These are phyloP conservation scores for Phacellophora camtschatica DNA, from an alignment of 30 jellyfish, hydroid and myxozoan genomes.

Conservation along the genomic window DNA sequence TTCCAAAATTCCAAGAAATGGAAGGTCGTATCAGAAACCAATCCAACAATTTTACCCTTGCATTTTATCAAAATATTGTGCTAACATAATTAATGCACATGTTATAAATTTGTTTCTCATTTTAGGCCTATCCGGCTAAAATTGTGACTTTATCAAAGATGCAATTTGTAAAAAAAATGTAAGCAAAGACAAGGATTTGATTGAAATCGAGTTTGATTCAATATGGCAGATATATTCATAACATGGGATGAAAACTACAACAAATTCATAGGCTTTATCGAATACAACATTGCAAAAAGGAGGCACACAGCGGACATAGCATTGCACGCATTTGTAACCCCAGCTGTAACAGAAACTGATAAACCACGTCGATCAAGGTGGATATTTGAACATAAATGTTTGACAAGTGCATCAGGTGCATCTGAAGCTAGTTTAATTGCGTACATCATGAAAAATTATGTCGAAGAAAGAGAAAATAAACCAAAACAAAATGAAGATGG, in stretches of 20 bases:
- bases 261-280: conserved; percentile 1
- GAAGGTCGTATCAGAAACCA: too few species aligned
- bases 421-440: conserved; percentile 48
- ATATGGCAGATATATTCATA: conserved; percentile 28
- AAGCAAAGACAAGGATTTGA: too few species aligned
- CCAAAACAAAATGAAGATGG: not conserved
- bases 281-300: not conserved
- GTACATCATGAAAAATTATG: conserved; percentile 7
- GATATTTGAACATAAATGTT: conserved; percentile 30
- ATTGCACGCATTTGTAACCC: conserved; percentile 2
- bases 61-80: not conserved
- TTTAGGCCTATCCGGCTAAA: too few species aligned
- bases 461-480: not conserved
- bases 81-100: not conserved
- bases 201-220: not conserved
- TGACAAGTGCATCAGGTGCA: conserved; percentile 23
- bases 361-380: conserved; percentile 26
- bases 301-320: not conserved
- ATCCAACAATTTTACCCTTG: too few species aligned
- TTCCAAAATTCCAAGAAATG: too few species aligned
- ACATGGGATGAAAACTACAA: conserved; percentile 32
- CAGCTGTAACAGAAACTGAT: conserved; percentile 5
- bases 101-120: too few species aligned
- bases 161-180: too few species aligned
- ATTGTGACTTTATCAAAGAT: too few species aligned